Evolutionary conservation across 2,888 invertebrate genomes (phyloP), one percentile per base, ranked within the genome.

Genomic region (Caenorhabditis sinica): DNA sequence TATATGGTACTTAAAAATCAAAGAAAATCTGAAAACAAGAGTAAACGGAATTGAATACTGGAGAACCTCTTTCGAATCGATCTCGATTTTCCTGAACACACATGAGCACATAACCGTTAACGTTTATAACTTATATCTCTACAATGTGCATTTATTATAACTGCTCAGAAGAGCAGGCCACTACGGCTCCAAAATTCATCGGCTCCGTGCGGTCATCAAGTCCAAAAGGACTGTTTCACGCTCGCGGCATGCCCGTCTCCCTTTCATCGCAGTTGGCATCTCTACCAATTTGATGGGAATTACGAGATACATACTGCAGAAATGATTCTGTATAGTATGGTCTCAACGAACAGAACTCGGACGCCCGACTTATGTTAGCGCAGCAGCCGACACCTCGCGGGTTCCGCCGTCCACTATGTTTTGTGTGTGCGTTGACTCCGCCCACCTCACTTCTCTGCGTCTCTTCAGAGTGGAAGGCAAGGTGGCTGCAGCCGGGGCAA

Each of bases 271-370:
- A 66, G 80, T 53, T 80, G 80, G 80, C 72, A 80, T 80, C 72
- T 80, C 83, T 74, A 77, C 77, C 86, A 83, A 69, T 51, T 79
- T 76, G 74, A 79, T 80, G 86, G 87, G 77, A 73, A 86, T 83
- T 82, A 85, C 79, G 85, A 87, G 83, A 87, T 86, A 85, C 87
- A 87, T 80, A 87, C 87, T 87, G 83, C 87, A 87, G 87, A 87
- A 87, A 87, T 85, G 87, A 87, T 87, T 85, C 87, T 87, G 87
- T 87, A 85, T 85, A 87, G 87, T 87, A 87, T 86, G 87, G 85
- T 87, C 83, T 87, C 87, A 3, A 56, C 11, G 25, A 40, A 40
- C 8, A n/a, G 23, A 43, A 17, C 69, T 9, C 40, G n/a, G 9
- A 25, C 17, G 28, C 33, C 8, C 17, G 8, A 33, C 40, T 25